Base-by-base conservation (phyloP, 2,888 invertebrate genomes). In the Agrochola circellaris region DNA sequence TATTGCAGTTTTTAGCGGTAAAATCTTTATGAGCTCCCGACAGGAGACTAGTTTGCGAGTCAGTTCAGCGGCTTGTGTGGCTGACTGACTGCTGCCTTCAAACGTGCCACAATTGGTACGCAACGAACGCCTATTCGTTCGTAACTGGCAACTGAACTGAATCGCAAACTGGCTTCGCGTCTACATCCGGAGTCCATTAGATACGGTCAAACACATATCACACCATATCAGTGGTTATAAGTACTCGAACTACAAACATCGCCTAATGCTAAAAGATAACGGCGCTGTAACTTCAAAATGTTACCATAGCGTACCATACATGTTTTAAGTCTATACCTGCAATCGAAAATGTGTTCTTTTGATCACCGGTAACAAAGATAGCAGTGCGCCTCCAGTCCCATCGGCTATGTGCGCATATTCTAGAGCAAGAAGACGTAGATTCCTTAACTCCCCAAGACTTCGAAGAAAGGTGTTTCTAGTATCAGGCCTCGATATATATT, bases 331-430 rank as follows among this genome's bases (percentile, higher is more conserved):
- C 1, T 34, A 34, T 75, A 95, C 96, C 92, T 96, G 96, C 62
- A 96, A 89, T 30, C 93, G 90, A 81, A 96, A 96, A 82, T 94
- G 93, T 13, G 95, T 91, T 48, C 93, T 90, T 77, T 92, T 94
- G 42, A 96, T 75, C 0, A 96, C 87, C 0, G 96, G 93, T 62
- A 95, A 78, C 6, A 96, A 89, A 0, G 93, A 88, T 17, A 95
- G 69, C 2, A 96, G 82, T 0, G 95, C 94, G 1, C 83, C 89
- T 4, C 96, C 96, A 0, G 92, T 93, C 0, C 92, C 92, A 75
- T 96, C 96, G 0, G 96, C 96, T 13, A 96, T 82, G 81, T 96
- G 93, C 0, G 94, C 89, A 82, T 95, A 96, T 83, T 96, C 96
- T 54, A 96, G 76, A 2, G 95, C 96, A 2, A 96, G 90, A 9